Conservation (phyloP, 1,140 invertebrate species). For the Lordiphosa collinella region DNA sequence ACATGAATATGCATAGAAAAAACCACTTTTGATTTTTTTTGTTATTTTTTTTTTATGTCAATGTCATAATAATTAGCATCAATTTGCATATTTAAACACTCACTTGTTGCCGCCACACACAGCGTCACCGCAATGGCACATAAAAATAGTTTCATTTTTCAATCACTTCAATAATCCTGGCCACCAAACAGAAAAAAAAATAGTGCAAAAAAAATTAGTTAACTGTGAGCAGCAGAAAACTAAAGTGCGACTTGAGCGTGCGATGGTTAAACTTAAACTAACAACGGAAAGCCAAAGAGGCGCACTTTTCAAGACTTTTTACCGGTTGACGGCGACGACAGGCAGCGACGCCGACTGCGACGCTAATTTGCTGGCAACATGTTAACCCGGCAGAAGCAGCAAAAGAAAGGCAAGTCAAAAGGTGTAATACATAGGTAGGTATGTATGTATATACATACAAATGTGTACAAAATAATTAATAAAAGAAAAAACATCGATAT, state of each 20-base stretch:
- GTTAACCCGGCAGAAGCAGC: constrained; percentile 81
- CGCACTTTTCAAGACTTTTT: constrained; percentile 80
- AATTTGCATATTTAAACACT: constrained; percentile 46
- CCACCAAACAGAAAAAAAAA: constrained; percentile 1
- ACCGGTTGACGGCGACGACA: constrained; percentile 45
- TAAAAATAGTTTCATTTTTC: constrained; percentile 76
- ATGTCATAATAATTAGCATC: constrained; percentile 67
- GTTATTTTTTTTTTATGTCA: constrained; percentile 36
- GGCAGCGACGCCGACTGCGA: constrained; percentile 22
- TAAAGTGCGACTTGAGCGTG: constrained; percentile 63
- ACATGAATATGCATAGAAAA: not conserved
- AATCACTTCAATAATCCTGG: constrained; percentile 10
- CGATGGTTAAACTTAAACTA: constrained; percentile 79
- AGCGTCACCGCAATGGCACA: constrained; percentile 68
- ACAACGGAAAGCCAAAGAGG: constrained; percentile 60
- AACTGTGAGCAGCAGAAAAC: constrained; percentile 32
- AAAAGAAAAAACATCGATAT: too few relatives aligned
- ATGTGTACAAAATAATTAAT: not conserved
- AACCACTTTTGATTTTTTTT: constrained; percentile 11
- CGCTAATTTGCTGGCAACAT: constrained; percentile 17
- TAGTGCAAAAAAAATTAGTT: constrained; percentile 7
- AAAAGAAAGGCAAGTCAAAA: constrained; percentile 84
- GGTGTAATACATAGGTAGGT: constrained; percentile 42
- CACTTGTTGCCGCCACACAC: constrained; percentile 69
- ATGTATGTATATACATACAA: not conserved